A percentile compares a stretch with the other conserved stretches of the same genome.
phyloP scores from a whole-genome alignment of 1,140 invertebrate species.

The Hetaerina americana region DNA sequence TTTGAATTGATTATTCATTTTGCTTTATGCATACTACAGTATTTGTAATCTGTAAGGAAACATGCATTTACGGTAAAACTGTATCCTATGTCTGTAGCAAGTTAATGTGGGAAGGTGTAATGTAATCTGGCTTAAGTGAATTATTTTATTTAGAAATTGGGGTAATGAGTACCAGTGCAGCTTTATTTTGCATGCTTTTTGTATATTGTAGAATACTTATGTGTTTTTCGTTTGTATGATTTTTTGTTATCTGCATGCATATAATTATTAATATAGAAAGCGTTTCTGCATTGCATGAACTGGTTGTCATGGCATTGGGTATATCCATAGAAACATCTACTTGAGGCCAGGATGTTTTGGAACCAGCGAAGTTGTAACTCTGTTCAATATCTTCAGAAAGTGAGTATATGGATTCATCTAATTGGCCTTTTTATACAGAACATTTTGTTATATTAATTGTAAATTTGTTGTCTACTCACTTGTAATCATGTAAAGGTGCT shows the following conservation, averaged over 20 bases:
- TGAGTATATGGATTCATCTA: constrained; percentile 25
- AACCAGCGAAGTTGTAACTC: constrained; percentile 32
- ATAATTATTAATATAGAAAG: constrained; percentile 1
- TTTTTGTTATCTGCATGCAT: neutral
- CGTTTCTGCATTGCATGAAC: constrained; percentile 17
- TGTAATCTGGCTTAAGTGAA: neutral
- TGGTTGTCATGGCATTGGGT: constrained; percentile 31
- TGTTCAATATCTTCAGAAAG: neutral
- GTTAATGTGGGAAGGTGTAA: neutral
- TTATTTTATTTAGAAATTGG: neutral
- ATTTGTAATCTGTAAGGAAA: too few relatives aligned
- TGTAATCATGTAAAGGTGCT: neutral
- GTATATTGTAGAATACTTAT: neutral
- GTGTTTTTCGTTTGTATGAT: neutral
- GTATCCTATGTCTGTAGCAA: neutral
- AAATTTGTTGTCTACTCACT: too few relatives aligned
- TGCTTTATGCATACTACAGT: too few relatives aligned
- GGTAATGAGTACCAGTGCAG: neutral
- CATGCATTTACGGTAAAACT: too few relatives aligned
- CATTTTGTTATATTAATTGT: neutral
- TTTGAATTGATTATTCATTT: neutral
- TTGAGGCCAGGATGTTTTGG: constrained; percentile 45
- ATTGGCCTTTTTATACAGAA: constrained; percentile 25
- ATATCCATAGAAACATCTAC: constrained; percentile 46
- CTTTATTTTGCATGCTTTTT: neutral